phyloP scores from a whole-genome alignment of 2,888 invertebrate genomes.

The Drosophila nr. perissopoda region DNA sequence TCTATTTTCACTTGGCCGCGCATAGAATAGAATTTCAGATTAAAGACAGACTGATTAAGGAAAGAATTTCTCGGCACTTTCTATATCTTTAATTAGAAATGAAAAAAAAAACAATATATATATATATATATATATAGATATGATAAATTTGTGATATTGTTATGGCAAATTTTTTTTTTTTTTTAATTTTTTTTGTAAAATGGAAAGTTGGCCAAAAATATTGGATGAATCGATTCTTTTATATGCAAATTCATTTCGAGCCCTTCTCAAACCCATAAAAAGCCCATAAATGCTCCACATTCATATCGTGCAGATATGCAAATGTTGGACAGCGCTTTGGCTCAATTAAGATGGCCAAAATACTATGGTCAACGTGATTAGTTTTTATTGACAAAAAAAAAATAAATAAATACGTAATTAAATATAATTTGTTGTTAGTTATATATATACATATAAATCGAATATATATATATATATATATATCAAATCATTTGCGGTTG shows the following conservation, averaged over 20 bases:
- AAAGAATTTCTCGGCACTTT: background rate
- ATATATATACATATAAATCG: too few species aligned
- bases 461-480: too few species aligned
- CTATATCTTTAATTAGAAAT: background rate
- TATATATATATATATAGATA: background rate
- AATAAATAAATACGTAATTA: background rate
- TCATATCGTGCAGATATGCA: conserved; percentile 34
- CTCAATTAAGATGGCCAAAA: conserved; percentile 32
- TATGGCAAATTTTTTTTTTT: background rate
- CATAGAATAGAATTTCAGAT: background rate
- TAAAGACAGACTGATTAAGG: background rate
- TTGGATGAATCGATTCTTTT: conserved; percentile 10
- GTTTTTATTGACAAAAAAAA: background rate
- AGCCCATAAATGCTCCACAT: conserved; percentile 33
- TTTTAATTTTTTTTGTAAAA: conserved; percentile 24
- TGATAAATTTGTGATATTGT: conserved; percentile 3
- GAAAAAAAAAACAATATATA: background rate
- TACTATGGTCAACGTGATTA: background rate
- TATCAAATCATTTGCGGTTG: background rate
- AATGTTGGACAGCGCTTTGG: conserved; percentile 14
- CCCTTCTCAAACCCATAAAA: conserved; percentile 23
- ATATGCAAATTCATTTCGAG: conserved; percentile 41
- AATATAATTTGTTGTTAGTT: background rate
- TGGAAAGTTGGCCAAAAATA: conserved; percentile 48
- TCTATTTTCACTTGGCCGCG: background rate